phyloP scores from a whole-genome alignment of 2,797 vertebrate species.

The Squalus acanthias region DNA sequence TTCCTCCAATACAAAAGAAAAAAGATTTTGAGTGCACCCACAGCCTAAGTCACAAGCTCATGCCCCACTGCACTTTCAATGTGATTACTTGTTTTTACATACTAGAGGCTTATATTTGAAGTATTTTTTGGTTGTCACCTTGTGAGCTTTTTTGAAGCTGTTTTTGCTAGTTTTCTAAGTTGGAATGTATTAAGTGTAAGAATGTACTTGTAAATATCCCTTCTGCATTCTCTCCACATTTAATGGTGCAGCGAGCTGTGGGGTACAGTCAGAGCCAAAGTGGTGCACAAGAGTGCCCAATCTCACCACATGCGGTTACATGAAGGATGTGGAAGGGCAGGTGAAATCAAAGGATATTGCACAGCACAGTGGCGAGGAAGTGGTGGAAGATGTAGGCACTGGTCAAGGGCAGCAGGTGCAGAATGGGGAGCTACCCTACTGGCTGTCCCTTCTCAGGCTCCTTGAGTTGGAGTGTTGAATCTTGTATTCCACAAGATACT shows the following conservation, averaged over 20 bases:
- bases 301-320: neutral
- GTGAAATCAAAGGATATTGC: neutral
- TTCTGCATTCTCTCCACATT: neutral
- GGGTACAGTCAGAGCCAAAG: neutral
- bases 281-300: neutral
- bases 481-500: no score
- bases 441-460: neutral
- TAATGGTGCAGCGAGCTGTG: neutral
- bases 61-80: neutral
- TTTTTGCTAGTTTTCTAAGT: neutral
- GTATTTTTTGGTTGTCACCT: neutral
- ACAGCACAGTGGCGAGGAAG: no score
- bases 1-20: neutral
- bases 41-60: neutral
- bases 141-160: neutral
- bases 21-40: neutral
- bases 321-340: neutral
- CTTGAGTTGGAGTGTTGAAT: neutral
- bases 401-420: neutral
- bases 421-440: neutral
- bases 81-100: neutral
- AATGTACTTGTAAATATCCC: neutral
- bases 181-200: neutral
- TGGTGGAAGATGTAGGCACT: neutral
- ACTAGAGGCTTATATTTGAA: no score